Evolutionary conservation across 2,888 invertebrate genomes (phyloP).

Genomic region (Drosophila silvestris): DNA sequence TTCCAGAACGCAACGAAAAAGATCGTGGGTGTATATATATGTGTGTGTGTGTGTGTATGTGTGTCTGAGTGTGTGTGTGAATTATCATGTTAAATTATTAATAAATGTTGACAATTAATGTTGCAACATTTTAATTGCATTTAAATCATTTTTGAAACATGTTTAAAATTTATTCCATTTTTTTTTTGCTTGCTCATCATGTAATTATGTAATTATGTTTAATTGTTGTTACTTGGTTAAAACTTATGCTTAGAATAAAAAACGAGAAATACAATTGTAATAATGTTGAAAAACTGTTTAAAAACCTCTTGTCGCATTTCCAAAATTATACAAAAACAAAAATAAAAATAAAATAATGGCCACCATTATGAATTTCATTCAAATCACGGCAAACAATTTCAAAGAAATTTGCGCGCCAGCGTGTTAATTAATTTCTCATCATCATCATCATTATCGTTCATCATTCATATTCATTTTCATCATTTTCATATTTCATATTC

Average conservation of each 20-base stretch:
- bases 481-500: conserved; percentile 9
- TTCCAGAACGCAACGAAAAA: conserved; percentile 81
- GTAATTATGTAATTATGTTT: conserved; percentile 17
- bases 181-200: conserved; percentile 14
- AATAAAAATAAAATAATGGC: conserved; percentile 68
- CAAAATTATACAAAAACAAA: conserved; percentile 41
- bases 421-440: conserved; percentile 35
- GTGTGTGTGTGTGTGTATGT: conserved; percentile 40
- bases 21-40: conserved; percentile 52
- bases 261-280: conserved; percentile 80
- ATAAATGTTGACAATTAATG: conserved; percentile 54
- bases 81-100: conserved; percentile 47
- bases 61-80: conserved; percentile 40
- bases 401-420: conserved; percentile 69
- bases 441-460: conserved; percentile 15
- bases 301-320: conserved; percentile 71
- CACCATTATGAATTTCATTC: conserved; percentile 85
- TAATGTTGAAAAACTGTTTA: conserved; percentile 63
- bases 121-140: conserved; percentile 38
- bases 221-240: conserved; percentile 34
- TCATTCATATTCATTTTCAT: conserved; percentile 13
- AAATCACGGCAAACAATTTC: conserved; percentile 83
- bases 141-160: conserved; percentile 10
- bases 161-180: conserved; percentile 20
- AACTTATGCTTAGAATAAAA: conserved; percentile 74